Conservation (phyloP, 1,140 invertebrate species). For the Triops cancriformis region DNA sequence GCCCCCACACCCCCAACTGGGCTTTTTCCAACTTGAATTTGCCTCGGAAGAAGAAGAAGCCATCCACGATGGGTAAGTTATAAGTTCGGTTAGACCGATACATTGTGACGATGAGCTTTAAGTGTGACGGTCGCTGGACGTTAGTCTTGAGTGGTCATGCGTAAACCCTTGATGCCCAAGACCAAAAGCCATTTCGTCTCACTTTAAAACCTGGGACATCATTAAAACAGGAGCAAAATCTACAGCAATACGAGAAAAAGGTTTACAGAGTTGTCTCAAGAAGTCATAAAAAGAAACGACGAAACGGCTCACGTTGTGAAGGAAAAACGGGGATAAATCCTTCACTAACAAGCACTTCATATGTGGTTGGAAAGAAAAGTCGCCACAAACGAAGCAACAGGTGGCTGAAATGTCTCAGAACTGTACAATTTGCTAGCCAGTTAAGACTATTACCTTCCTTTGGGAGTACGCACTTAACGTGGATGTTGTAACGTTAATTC, state of each 20-base stretch:
- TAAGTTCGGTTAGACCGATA: conserved; percentile 9
- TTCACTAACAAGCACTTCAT: not conserved
- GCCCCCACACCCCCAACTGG: not conserved
- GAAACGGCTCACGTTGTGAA: not conserved
- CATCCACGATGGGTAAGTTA: not conserved
- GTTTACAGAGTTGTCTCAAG: not conserved
- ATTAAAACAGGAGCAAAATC: not conserved
- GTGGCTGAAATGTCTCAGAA: not conserved
- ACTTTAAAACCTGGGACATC: not conserved
- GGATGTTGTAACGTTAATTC: too few species aligned
- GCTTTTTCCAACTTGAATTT: not conserved
- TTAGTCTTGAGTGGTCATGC: not conserved
- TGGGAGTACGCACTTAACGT: too few species aligned
- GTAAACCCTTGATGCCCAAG: not conserved
- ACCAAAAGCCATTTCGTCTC: not conserved
- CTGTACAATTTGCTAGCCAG: not conserved
- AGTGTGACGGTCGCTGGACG: conserved; percentile 11
- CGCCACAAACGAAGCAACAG: not conserved
- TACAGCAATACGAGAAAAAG: not conserved
- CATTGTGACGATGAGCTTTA: conserved; percentile 13
- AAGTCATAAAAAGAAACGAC: not conserved
- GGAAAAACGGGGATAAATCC: not conserved
- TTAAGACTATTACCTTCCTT: not conserved
- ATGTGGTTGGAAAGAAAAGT: not conserved
- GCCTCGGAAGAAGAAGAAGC: not conserved